Conservation (phyloP, 2,797 vertebrate species). For the Myotis pilosus region DNA sequence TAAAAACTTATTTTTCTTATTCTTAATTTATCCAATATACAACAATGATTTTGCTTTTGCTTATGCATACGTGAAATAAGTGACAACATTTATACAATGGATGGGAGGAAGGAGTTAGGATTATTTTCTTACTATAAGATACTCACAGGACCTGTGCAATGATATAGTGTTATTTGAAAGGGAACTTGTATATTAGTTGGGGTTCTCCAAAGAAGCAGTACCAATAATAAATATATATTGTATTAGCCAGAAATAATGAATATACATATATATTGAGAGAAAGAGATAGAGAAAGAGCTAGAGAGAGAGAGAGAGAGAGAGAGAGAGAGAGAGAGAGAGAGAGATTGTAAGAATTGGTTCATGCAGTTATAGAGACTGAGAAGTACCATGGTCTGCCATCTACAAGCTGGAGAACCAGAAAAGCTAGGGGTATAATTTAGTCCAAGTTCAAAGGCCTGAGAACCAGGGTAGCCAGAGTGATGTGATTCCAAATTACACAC, state of each 20-base stretch:
- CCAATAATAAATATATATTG: neutral
- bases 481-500: neutral
- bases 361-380: neutral
- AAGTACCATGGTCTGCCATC: neutral
- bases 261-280: neutral
- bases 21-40: neutral
- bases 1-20: neutral
- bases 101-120: neutral
- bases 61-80: neutral
- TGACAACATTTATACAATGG: neutral
- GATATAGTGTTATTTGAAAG: neutral
- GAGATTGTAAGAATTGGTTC: neutral
- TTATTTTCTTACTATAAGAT: neutral
- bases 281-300: no score
- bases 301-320: neutral
- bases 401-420: neutral
- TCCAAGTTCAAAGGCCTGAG: neutral
- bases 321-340: neutral
- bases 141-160: neutral
- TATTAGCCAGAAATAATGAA: neutral
- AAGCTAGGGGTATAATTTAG: neutral
- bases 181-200: neutral
- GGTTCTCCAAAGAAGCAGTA: neutral
- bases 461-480: neutral
- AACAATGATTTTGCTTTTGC: neutral